Evolutionary conservation across 1,140 invertebrate species (phyloP).

Genomic region (Lutraria rhynchaena): DNA sequence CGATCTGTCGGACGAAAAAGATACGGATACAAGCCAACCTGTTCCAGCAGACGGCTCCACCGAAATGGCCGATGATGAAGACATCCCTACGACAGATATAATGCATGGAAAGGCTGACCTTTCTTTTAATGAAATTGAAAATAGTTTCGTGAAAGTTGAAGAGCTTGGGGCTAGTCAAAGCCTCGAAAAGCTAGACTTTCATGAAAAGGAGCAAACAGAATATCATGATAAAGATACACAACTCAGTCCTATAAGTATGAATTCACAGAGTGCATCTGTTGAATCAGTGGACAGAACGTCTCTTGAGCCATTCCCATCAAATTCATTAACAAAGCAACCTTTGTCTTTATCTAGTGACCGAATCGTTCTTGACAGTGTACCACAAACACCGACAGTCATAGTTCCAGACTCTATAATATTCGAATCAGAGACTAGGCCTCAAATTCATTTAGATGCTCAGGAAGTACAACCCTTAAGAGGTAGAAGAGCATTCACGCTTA

Average conservation of each 20-base stretch:
- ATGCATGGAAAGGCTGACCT: neutral
- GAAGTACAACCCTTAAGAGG: conserved; percentile 8
- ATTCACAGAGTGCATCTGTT: neutral
- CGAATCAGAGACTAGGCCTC: conserved; percentile 15
- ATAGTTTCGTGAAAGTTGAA: neutral
- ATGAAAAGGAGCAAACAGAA: too few relatives aligned
- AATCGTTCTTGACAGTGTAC: conserved; percentile 30
- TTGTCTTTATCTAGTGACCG: conserved; percentile 33
- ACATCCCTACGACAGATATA: too few relatives aligned
- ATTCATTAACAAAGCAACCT: neutral
- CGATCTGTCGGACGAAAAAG: neutral
- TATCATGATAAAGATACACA: too few relatives aligned
- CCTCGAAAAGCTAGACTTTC: too few relatives aligned
- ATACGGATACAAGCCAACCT: neutral
- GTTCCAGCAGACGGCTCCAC: too few relatives aligned
- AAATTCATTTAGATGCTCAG: conserved; percentile 20
- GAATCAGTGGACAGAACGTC: neutral
- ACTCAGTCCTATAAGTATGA: too few relatives aligned
- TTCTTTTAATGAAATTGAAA: neutral
- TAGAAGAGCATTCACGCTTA: conserved; percentile 35
- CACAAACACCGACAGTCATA: conserved; percentile 23
- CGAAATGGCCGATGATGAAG: too few relatives aligned
- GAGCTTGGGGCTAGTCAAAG: too few relatives aligned
- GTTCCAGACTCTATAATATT: conserved; percentile 49
- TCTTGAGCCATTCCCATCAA: neutral